Base-by-base conservation (phyloP, 1,140 invertebrate genomes). In the Drosophila pachea region DNA sequence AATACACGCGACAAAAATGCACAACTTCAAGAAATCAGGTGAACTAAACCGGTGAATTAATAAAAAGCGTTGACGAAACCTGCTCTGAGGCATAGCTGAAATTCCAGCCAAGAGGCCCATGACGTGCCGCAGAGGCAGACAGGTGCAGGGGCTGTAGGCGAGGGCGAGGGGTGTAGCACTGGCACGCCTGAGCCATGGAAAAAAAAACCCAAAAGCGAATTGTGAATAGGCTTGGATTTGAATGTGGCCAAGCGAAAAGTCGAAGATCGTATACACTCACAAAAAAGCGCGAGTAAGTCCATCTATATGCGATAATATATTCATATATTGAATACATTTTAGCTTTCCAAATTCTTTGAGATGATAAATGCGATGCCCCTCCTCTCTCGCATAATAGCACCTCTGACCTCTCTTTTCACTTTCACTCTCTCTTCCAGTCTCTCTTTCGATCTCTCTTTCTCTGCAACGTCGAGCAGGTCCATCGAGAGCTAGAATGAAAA, bases 11-110 rank as follows among this genome's bases (percentile, higher is more conserved):
- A 84, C 76, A 76, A 63, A 78, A 83, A 76, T 84, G 81, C 79
- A 84, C 70, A 70, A 77, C 29, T 22, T 72, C 63, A 68, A 73
- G 69, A 68, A 63, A 65, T 76, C 79, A 76, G 79, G 76, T 84
- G 81, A 76, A 83, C 73, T 66, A 79, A 83, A 83, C 76, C 76
- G 81, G 81, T 79, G 81, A 84, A 83, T 76, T 73, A 67, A 79
- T 63, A 75, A 66, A 45, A 74, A 50, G 55, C 68, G 73, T 83
- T 65, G 73, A 76, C 78, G 73, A 84, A 83, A 84, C 79, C 79
- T 84, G 79, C 81, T 83, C 65, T 73, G 50, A 53, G 58, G 68
- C 79, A 83, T 83, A 70, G 73, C 81, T 83, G 66, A 78, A 78
- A 83, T 83, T 73, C 79, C 79, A 59, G 42, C 63, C 52, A 43